These are phyloP conservation scores for Lytechinus pictus DNA, from an alignment of 35 echinoderm and acorn worm species.

Conservation along the genomic window DNA sequence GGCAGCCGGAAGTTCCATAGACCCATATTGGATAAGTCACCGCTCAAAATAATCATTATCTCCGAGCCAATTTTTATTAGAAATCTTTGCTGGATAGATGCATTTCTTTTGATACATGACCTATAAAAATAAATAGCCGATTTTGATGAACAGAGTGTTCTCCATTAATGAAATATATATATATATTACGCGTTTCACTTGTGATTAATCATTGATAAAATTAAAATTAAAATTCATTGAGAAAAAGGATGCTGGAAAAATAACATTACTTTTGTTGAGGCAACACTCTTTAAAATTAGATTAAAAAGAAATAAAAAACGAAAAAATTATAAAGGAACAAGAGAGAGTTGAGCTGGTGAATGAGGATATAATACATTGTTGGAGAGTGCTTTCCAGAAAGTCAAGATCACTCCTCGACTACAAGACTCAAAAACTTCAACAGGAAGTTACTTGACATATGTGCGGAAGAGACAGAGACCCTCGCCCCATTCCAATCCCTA, in stretches of 20 bases:
- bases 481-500: background rate
- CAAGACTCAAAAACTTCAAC: background rate
- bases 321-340: background rate
- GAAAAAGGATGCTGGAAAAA: too few relatives aligned
- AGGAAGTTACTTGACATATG: background rate
- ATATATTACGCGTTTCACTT: too few relatives aligned
- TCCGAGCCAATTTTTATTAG: background rate
- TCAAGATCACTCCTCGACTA: background rate
- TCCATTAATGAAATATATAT: too few relatives aligned
- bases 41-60: background rate
- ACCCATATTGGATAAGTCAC: background rate
- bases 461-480: background rate
- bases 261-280: too few relatives aligned
- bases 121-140: background rate
- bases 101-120: background rate
- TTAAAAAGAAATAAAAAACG: background rate
- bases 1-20: conserved; percentile 18
- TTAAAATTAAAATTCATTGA: too few relatives aligned
- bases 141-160: background rate
- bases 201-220: too few relatives aligned
- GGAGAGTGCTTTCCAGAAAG: background rate
- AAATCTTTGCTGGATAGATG: background rate
- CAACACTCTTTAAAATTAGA: background rate
- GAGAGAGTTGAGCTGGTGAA: background rate
- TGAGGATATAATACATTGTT: background rate